Conservation (phyloP, 1,140 invertebrate species). For the Magallana gigas region DNA sequence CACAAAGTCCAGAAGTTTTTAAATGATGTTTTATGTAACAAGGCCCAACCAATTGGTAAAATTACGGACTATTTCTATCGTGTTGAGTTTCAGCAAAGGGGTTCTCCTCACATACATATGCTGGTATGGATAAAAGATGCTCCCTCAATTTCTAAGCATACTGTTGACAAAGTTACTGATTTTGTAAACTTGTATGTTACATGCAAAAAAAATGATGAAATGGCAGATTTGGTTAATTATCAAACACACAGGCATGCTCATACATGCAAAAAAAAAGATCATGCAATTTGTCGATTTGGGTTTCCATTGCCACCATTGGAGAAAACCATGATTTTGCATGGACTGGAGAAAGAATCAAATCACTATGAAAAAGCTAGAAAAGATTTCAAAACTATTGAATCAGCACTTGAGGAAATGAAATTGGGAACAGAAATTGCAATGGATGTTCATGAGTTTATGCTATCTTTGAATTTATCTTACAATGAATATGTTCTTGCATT, state of each 20-base stretch:
- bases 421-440: too few species aligned
- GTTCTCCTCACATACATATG: constrained; percentile 27
- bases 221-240: constrained; percentile 34
- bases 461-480: too few species aligned
- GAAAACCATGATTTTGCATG: constrained; percentile 53
- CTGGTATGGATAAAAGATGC: neutral
- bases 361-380: neutral
- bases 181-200: constrained; percentile 52
- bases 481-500: too few species aligned
- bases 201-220: constrained; percentile 37
- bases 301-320: constrained; percentile 59
- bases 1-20: constrained; percentile 47
- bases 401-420: too few species aligned
- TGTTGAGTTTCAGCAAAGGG: neutral
- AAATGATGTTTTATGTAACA: neutral
- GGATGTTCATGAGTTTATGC: too few species aligned
- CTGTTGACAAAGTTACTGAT: neutral
- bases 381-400: constrained; percentile 8
- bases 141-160: constrained; percentile 42
- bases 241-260: too few species aligned
- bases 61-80: constrained; percentile 37
- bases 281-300: constrained; percentile 61
- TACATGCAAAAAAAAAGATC: too few species aligned
- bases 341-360: constrained; percentile 13
- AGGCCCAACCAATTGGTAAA: neutral